Conservation (phyloP, 2,113 vertebrate genomes). For the Melanerpes formicivorus region DNA sequence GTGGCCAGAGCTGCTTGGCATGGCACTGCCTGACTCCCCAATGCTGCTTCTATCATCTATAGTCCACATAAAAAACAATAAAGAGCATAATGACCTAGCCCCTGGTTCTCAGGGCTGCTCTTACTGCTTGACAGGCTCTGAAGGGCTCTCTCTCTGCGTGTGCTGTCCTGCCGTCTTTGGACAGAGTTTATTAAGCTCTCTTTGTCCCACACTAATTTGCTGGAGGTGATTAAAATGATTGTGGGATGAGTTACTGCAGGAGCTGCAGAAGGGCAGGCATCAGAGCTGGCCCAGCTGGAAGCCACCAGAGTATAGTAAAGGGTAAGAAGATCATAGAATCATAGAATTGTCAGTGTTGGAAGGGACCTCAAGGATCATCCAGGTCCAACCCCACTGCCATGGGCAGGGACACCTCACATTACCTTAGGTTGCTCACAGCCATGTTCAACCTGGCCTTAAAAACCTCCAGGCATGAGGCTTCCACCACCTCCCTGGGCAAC, state of each 20-base stretch:
- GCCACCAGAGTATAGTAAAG: background rate
- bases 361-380: too few relatives aligned
- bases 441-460: too few relatives aligned
- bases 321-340: background rate
- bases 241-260: background rate
- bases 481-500: too few relatives aligned
- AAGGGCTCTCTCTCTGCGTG: background rate
- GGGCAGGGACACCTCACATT: too few relatives aligned
- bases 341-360: too few relatives aligned
- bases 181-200: background rate
- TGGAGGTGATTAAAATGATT: background rate
- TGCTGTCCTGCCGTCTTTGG: background rate
- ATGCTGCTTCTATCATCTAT: background rate
- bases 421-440: too few relatives aligned
- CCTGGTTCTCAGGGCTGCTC: background rate
- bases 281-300: background rate
- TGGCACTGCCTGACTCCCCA: background rate
- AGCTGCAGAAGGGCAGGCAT: background rate
- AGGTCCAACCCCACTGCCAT: too few relatives aligned
- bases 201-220: background rate
- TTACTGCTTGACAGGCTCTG: background rate
- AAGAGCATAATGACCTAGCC: background rate
- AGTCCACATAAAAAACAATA: conserved; percentile 12
- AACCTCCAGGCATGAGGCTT: too few relatives aligned
- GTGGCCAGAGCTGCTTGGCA: background rate